Evolutionary conservation across 2,113 vertebrate species (phyloP).

Genomic region (Cepphus grylle): DNA sequence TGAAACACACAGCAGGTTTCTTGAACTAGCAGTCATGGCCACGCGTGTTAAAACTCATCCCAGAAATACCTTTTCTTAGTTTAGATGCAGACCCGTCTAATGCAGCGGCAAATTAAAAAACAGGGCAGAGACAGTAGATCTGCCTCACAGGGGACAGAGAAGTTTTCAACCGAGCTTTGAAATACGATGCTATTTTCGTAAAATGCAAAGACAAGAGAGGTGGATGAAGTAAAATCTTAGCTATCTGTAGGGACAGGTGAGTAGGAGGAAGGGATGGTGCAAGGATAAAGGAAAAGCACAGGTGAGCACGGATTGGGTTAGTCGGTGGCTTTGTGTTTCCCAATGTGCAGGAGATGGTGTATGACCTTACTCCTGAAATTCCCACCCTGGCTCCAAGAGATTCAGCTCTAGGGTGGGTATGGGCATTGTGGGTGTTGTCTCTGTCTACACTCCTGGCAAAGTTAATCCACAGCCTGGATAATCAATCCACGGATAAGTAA

Average conservation of each 20-base stretch:
- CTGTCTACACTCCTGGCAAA: not conserved
- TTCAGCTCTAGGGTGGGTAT: not conserved
- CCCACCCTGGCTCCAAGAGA: not conserved
- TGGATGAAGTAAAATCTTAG: not conserved
- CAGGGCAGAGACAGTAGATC: not conserved
- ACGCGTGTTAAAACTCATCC: not conserved
- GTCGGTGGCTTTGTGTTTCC: not conserved
- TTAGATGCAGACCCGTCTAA: not conserved
- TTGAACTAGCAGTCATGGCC: not conserved
- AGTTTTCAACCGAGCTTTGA: slow-evolving; percentile 5
- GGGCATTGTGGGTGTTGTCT: not conserved
- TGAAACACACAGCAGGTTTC: not conserved
- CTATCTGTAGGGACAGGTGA: not conserved
- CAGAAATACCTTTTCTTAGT: not conserved
- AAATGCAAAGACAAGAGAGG: not conserved
- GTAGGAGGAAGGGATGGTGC: not conserved
- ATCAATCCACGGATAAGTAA: not conserved
- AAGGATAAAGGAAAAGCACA: not conserved
- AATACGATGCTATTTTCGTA: not conserved
- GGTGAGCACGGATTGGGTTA: not conserved
- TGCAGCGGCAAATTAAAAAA: not conserved
- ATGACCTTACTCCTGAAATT: not conserved
- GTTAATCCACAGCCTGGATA: not conserved
- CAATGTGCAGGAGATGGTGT: not conserved
- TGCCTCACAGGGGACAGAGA: not conserved